Evolutionary conservation across 2,888 invertebrate species (phyloP).

Genomic region (Gryllus longicercus): DNA sequence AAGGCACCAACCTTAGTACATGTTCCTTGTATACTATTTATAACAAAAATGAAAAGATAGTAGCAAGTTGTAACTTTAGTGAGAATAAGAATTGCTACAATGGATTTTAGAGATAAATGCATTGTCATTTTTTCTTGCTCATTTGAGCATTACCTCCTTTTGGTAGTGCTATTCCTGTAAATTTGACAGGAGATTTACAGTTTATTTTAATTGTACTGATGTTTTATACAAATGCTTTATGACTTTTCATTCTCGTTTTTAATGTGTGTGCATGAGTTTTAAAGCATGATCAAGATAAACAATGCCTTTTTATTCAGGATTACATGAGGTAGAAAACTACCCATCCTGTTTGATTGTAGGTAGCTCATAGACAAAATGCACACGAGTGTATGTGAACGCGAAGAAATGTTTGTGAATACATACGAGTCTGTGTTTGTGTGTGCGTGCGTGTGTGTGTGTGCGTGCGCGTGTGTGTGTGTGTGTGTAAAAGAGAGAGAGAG

Average conservation of each 20-base stretch:
- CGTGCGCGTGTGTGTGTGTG: too few relatives aligned
- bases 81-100: constrained; percentile 17
- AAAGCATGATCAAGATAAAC: not conserved
- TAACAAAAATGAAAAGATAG: constrained; percentile 17
- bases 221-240: constrained; percentile 17
- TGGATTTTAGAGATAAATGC: constrained; percentile 17
- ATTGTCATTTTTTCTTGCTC: constrained; percentile 11
- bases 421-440: not conserved
- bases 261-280: constrained; percentile 9
- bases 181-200: constrained; percentile 17
- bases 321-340: not conserved
- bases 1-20: constrained; percentile 11
- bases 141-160: not conserved
- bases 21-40: constrained; percentile 17
- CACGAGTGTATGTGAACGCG: not conserved
- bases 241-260: constrained; percentile 6
- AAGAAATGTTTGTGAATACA: not conserved
- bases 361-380: not conserved
- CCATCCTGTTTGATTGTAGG: not conserved
- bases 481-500: too few relatives aligned
- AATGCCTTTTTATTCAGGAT: not conserved
- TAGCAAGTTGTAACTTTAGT: constrained; percentile 6
- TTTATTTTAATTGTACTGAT: constrained; percentile 17
- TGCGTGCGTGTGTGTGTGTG: not conserved
- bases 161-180: not conserved